Evolutionary conservation across 2,113 vertebrate genomes (phyloP), one percentile per base, ranked within the genome.

Genomic region (Acanthisitta chloris): DNA sequence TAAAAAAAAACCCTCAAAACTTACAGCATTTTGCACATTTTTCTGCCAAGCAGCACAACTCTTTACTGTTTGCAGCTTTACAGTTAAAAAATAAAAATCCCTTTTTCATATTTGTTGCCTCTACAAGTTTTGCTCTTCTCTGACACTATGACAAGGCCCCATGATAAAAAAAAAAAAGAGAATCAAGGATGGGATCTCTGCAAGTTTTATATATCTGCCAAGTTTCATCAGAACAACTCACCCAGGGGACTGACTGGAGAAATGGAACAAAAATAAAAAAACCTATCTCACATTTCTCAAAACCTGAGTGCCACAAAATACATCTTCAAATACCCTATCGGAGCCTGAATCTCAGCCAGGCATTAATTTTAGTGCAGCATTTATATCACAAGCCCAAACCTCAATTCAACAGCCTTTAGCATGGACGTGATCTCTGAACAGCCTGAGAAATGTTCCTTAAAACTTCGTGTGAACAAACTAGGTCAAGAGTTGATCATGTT

Each of bases 381-480:
- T 82, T 74, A 4, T 38, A 29, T 17, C 34, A 34, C 46, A 38
- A 51, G 34, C 5, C 18, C 70, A 81, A 66, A 29, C 6, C 15
- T 38, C 57, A 13, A 1, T 13, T 66, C 74, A 31, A 48, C 45
- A 9, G 43, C 24, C n/a, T 49, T 59, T 14, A 33, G 23, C 46
- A 21, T 0, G 0, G 17, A 6, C 0, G 0, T 40, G 15, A 36
- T 24, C 61, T 67, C 57, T 24, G 5, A 43, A 34, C 14, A 67
- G 65, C 46, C 34, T 40, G 10, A 2, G 49, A 83, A 92, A 58
- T 4, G 26, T 31, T 87, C 58, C 86, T 66, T 23, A 20, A 81
- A 79, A 34, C 38, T 57, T 33, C 33, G 34, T 6, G 19, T 45
- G 54, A 65, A 65, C 31, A 42, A 79, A 92, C 10, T 8, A 64